Evolutionary conservation across 2,797 vertebrate genomes (phyloP).

Genomic region (Alcedo atthis): DNA sequence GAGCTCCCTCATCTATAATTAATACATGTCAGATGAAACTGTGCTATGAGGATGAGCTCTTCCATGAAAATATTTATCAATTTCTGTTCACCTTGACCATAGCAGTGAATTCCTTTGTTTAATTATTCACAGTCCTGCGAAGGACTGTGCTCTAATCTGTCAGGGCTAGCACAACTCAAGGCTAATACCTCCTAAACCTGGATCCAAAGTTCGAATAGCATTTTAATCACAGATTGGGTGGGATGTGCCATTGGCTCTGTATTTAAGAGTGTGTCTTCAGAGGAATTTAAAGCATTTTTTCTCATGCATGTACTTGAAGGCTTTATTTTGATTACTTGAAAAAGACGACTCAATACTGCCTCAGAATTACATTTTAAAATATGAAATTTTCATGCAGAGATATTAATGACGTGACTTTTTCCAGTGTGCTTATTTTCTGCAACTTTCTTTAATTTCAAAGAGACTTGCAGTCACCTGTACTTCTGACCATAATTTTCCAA

Average conservation of each 20-base stretch:
- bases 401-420: background rate
- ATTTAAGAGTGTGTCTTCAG: background rate
- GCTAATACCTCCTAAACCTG: background rate
- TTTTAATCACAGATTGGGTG: background rate
- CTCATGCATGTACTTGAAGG: background rate
- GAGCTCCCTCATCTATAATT: slow-evolving; percentile 33
- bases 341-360: background rate
- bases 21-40: slow-evolving; percentile 28
- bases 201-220: slow-evolving; percentile 10
- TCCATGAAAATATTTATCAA: slow-evolving; percentile 42
- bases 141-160: background rate
- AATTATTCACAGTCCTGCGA: slow-evolving; percentile 36
- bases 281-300: background rate
- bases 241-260: background rate
- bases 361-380: background rate
- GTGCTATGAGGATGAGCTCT: background rate
- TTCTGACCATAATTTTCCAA: background rate
- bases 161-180: background rate
- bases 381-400: background rate
- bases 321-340: background rate
- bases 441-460: slow-evolving; percentile 11
- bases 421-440: background rate
- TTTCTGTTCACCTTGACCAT: slow-evolving; percentile 39
- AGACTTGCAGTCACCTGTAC: background rate
- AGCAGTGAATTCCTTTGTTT: slow-evolving; percentile 40